These are phyloP conservation scores for Phalera bucephala DNA, from an alignment of 2,888 invertebrate genomes.

Conservation along the genomic window DNA sequence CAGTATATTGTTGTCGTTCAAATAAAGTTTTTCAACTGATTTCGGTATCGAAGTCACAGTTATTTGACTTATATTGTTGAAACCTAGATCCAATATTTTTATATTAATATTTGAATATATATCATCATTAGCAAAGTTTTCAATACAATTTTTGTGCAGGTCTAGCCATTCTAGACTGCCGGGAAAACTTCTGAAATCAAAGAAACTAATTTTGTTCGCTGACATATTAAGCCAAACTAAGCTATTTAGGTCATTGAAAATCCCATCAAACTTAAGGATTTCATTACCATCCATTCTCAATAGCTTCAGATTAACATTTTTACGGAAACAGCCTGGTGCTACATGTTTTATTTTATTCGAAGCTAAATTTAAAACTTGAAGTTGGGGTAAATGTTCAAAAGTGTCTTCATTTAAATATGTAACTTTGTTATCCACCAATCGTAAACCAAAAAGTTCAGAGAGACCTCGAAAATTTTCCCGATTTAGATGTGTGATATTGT, in stretches of 20 bases:
- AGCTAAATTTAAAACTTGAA: conserved; percentile 91
- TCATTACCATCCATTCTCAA: conserved; percentile 91
- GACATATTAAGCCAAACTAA: conserved; percentile 92
- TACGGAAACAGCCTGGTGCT: conserved; percentile 88
- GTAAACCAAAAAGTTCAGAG: conserved; percentile 88
- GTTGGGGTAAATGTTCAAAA: conserved; percentile 87
- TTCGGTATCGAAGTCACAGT: conserved; percentile 87
- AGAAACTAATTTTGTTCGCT: conserved; percentile 88
- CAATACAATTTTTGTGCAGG: conserved; percentile 89
- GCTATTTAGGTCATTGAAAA: conserved; percentile 87
- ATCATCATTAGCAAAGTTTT: conserved; percentile 83
- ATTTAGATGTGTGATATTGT: conserved; percentile 88
- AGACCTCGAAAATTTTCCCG: conserved; percentile 89
- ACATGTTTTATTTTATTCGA: conserved; percentile 89
- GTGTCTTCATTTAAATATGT: conserved; percentile 88
- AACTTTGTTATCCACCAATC: conserved; percentile 91
- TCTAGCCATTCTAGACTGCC: conserved; percentile 89
- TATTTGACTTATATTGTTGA: conserved; percentile 87
- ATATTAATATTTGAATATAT: conserved; percentile 83
- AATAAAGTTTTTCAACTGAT: conserved; percentile 87
- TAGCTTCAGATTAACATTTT: conserved; percentile 87
- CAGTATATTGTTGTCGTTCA: conserved; percentile 89
- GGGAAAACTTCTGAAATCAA: conserved; percentile 90
- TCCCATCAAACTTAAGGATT: conserved; percentile 87
- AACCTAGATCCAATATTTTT: conserved; percentile 89